A percentile compares a stretch with the other conserved stretches of the same genome.
Conservation (phyloP, 2,797 vertebrate genomes). For the Rhabdomys pumilio region DNA sequence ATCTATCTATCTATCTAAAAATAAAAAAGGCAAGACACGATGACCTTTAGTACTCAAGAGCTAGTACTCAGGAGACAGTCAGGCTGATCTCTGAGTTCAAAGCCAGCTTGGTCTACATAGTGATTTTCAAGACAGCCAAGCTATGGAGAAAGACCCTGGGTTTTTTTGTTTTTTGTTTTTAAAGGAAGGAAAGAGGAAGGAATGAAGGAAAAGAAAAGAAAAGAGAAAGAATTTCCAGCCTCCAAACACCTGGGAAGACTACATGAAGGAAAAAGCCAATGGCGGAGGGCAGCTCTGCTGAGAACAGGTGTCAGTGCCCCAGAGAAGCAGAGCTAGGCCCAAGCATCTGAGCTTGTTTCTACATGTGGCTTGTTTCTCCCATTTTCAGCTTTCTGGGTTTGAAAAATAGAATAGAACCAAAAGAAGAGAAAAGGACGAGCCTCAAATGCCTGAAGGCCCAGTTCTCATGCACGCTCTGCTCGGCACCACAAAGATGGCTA, state of each 20-base stretch:
- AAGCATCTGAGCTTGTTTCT: not conserved
- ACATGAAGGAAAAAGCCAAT: not conserved
- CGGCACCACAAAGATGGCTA: not conserved
- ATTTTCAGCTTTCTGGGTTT: conserved; percentile 28
- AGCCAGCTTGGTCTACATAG: not conserved
- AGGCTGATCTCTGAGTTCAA: not conserved
- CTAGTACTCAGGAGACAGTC: not conserved
- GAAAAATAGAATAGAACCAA: conserved; percentile 29
- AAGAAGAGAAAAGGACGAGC: not conserved
- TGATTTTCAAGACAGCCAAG: not conserved
- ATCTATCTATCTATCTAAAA: not conserved
- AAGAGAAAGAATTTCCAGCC: not conserved
- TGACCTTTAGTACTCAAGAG: not conserved
- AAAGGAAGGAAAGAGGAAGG: not conserved
- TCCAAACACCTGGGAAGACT: not conserved
- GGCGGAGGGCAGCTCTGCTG: not conserved
- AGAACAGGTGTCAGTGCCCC: not conserved
- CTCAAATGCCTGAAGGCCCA: not conserved
- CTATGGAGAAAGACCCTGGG: not conserved
- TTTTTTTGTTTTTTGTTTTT: no score
- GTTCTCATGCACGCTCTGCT: not conserved
- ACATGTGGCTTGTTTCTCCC: not conserved
- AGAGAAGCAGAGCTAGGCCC: not conserved
- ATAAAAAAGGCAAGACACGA: not conserved
- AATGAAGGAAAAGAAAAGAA: not conserved